Evolutionary conservation across 2,797 vertebrate genomes (phyloP), one percentile per base, ranked within the genome.

Genomic region (Sarcophilus harrisii): DNA sequence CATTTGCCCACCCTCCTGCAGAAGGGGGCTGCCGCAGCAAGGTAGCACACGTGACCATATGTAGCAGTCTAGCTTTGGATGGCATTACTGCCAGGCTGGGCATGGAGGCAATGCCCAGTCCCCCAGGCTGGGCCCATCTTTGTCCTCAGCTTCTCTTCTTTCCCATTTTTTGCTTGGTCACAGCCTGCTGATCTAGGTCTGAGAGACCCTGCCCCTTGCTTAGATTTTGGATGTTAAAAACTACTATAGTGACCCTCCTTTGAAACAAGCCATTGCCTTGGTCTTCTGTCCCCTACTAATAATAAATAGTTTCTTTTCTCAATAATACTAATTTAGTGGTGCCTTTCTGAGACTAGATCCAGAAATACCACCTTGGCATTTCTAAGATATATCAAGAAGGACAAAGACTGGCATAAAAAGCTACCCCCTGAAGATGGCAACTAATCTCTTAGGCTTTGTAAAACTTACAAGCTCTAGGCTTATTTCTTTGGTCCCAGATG

Each of bases 291-390:
- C 54, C 54, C 9, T 55, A 54, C 9, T 38, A 14, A 38, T 38
- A 73, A 73, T 73, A 73, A 73, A 73, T 21, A 8, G 5, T 38
- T 21, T 81, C n/a, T 81, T 81, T 21, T 45, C 18, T 45, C 3
- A 55, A 9, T 45, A 81, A 18, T 24, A 81, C 4, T 73, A n/a
- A 73, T 14, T 18, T 16, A 73, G 0, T n/a, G 32, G 5, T 13
- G 3, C 5, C 6, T 94, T 28, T 21, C 30, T 0, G 0, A 24
- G 49, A 49, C 28, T 95, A 95, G 62, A 97, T 96, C 21, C 58
- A 97, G 90, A 96, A 97, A n/a, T 21, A 59, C 97, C 92, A 45
- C 4, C 58, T 96, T 97, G 92, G 93, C 89, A 38, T 96, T 98
- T 97, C n/a, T 54, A 93, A 13, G 38, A 97, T 57, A n/a, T 94